phyloP scores from a whole-genome alignment of 2,113 vertebrate genomes.

The Aptenodytes patagonicus region DNA sequence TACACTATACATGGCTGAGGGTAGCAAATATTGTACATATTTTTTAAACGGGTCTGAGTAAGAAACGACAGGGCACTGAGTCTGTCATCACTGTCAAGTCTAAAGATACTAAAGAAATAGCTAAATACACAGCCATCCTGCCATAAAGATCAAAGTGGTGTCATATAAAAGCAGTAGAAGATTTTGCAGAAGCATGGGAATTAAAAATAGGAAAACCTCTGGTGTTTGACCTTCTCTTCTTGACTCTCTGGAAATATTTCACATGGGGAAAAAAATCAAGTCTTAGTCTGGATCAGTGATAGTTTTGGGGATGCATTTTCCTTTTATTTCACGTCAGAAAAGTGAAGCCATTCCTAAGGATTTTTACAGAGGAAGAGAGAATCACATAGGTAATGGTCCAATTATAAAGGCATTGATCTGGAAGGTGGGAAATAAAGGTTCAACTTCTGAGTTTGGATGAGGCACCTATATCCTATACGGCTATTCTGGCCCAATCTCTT shows the following conservation, averaged over 20 bases:
- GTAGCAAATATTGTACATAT: background rate
- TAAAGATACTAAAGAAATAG: background rate
- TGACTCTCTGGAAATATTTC: background rate
- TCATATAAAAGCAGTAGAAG: background rate
- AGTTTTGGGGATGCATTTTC: background rate
- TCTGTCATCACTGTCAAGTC: background rate
- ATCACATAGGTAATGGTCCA: background rate
- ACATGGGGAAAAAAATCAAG: background rate
- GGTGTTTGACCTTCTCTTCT: background rate
- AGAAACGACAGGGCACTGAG: background rate
- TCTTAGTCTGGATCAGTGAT: background rate
- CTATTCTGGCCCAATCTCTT: background rate
- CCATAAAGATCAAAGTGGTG: background rate
- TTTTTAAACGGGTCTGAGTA: background rate
- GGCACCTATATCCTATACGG: background rate
- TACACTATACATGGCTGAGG: background rate
- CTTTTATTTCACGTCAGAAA: background rate
- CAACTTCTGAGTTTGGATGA: background rate
- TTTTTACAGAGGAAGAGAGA: background rate
- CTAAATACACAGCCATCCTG: background rate
- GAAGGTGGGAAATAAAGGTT: background rate
- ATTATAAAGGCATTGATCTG: background rate
- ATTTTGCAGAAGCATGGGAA: background rate
- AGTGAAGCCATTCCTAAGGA: background rate
- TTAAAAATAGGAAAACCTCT: background rate